Evolutionary conservation across 2,888 invertebrate genomes (phyloP).

Genomic region (Mythimna loreyi): DNA sequence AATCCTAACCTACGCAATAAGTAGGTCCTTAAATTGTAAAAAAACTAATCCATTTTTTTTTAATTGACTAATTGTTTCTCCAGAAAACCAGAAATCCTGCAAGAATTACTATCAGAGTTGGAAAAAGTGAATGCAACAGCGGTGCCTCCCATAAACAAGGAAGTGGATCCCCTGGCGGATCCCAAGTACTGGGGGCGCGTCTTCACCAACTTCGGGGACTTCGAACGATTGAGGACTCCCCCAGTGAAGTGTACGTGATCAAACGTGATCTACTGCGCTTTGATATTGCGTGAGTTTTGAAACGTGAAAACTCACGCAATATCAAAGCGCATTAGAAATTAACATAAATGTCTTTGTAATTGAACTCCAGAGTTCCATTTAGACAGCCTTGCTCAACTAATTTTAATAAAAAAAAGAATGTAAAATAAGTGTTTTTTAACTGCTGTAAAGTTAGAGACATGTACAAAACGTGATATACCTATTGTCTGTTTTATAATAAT

Average conservation of each 20-base stretch:
- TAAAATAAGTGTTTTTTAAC: not conserved
- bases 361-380: too few relatives aligned
- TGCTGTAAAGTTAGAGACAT: not conserved
- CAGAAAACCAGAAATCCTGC: conserved; percentile 92
- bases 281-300: too few relatives aligned
- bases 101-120: conserved; percentile 89
- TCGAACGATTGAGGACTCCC: conserved; percentile 40
- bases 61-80: too few relatives aligned
- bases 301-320: not conserved
- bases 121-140: conserved; percentile 92
- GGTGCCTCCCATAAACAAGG: conserved; percentile 93
- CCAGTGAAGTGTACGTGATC: conserved; percentile 31
- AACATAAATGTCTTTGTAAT: too few relatives aligned
- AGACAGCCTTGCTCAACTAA: too few relatives aligned
- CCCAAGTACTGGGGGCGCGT: conserved; percentile 95
- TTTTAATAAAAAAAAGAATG: too few relatives aligned
- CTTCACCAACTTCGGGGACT: conserved; percentile 96
- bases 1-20: too few relatives aligned
- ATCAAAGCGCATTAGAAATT: not conserved
- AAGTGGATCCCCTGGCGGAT: conserved; percentile 93
- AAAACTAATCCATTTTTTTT: too few relatives aligned
- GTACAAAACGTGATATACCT: not conserved
- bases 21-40: too few relatives aligned
- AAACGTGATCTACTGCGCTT: too few relatives aligned
- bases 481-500: not conserved